These are phyloP conservation scores for Taurulus bubalis DNA, from an alignment of 2,113 vertebrate species.

Conservation along the genomic window DNA sequence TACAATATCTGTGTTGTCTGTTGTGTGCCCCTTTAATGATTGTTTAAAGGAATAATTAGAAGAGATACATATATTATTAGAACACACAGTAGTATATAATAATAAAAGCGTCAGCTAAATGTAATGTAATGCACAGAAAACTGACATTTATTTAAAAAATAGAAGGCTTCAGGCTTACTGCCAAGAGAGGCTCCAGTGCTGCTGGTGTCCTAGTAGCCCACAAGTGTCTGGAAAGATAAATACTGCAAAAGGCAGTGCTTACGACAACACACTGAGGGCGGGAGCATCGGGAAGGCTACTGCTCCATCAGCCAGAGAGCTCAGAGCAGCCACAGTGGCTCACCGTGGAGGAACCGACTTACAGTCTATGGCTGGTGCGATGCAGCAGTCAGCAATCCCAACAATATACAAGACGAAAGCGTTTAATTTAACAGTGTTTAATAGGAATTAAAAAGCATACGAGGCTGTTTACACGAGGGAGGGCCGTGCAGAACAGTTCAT, in stretches of 20 bases:
- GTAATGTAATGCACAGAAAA: background rate
- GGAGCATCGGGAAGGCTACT: background rate
- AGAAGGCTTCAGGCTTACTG: background rate
- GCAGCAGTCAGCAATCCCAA: constrained; percentile 17
- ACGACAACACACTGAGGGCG: constrained; percentile 22
- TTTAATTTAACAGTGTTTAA: background rate
- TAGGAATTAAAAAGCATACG: background rate
- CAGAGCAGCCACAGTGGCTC: background rate
- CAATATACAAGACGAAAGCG: background rate
- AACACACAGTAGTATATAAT: too few relatives aligned
- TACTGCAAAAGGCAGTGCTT: constrained; percentile 9
- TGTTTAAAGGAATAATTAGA: background rate
- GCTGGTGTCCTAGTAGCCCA: constrained; percentile 28
- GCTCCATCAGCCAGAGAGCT: background rate
- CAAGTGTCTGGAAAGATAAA: constrained; percentile 36
- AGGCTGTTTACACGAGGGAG: background rate
- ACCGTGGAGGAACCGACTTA: background rate
- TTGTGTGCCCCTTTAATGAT: background rate
- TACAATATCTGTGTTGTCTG: background rate
- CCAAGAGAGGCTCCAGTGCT: background rate
- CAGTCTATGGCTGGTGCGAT: background rate
- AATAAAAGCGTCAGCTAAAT: too few relatives aligned
- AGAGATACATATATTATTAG: background rate
- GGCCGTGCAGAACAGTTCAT: constrained; percentile 1
- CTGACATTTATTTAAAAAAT: background rate